A percentile compares a stretch with the other conserved stretches of the same genome.
These are phyloP conservation scores for Drosophila eugracilis DNA, from an alignment of 1,140 invertebrate genomes.

Conservation along the genomic window DNA sequence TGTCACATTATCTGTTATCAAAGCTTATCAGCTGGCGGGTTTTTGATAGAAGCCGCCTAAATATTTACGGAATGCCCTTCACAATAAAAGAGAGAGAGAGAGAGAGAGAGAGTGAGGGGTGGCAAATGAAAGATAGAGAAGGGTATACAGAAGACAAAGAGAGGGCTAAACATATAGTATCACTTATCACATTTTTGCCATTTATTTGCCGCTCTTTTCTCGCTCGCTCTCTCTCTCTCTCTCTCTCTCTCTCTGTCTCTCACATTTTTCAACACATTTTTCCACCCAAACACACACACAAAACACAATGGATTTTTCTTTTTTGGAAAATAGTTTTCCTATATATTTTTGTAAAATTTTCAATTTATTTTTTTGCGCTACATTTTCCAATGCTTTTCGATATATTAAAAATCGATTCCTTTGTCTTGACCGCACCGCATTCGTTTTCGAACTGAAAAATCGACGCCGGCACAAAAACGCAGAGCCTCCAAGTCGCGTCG, in stretches of 20 bases:
- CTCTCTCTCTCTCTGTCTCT: not conserved
- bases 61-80: constrained; percentile 31
- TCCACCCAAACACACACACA: not conserved
- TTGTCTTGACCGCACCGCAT: constrained; percentile 37
- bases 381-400: not conserved
- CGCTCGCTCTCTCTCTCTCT: not conserved
- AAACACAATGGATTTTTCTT: not conserved
- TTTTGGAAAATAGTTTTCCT: not conserved
- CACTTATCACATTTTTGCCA: constrained; percentile 23
- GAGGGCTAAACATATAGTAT: not conserved
- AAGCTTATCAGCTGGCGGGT: constrained; percentile 26
- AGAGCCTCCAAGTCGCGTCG: constrained; percentile 50
- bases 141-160: no score
- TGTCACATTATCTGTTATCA: constrained; percentile 19
- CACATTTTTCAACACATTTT: constrained; percentile 8
- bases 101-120: not conserved
- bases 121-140: not conserved
- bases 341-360: not conserved
- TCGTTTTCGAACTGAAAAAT: constrained; percentile 59
- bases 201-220: constrained; percentile 22
- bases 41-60: constrained; percentile 15
- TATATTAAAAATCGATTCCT: constrained; percentile 19
- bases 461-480: constrained; percentile 42
- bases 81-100: not conserved
- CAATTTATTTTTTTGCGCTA: not conserved